These are phyloP conservation scores for Drosophila lowei DNA, from an alignment of 1,140 invertebrate genomes.

Conservation along the genomic window DNA sequence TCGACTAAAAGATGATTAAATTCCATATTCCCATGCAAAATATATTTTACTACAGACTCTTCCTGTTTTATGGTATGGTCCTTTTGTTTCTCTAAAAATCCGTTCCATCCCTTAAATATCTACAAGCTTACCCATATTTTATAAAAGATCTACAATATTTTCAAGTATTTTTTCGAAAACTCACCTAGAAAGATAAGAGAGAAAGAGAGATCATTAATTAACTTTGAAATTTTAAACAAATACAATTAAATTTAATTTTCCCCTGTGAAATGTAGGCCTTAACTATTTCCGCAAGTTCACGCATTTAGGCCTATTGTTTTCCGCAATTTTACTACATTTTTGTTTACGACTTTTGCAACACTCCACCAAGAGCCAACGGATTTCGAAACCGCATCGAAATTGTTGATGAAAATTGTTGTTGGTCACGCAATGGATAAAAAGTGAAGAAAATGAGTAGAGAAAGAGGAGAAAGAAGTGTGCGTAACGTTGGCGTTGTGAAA, in stretches of 20 bases:
- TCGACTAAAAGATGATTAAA: neutral
- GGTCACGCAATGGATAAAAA: constrained; percentile 63
- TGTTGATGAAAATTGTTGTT: constrained; percentile 55
- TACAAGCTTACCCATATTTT: constrained; percentile 20
- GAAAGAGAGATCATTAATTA: constrained; percentile 30
- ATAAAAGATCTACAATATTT: no score
- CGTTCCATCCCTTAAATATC: neutral
- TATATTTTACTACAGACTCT: neutral
- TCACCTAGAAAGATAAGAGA: constrained; percentile 33
- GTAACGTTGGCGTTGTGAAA: constrained; percentile 35
- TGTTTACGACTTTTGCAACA: constrained; percentile 70
- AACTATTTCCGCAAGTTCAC: constrained; percentile 32
- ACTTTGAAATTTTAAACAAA: neutral
- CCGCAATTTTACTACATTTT: constrained; percentile 30
- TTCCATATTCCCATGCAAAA: neutral
- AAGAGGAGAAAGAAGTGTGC: constrained; percentile 55
- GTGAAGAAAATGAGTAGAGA: constrained; percentile 25
- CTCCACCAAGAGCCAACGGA: constrained; percentile 33
- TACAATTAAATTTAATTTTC: constrained; percentile 17
- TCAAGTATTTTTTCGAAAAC: constrained; percentile 8
- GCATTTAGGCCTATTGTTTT: constrained; percentile 24
- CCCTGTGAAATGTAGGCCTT: constrained; percentile 23
- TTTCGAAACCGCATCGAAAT: constrained; percentile 62
- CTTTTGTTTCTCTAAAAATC: neutral
- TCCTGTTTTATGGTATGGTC: neutral